Evolutionary conservation across 2,113 vertebrate genomes (phyloP).

Genomic region (Calyptomena viridis): DNA sequence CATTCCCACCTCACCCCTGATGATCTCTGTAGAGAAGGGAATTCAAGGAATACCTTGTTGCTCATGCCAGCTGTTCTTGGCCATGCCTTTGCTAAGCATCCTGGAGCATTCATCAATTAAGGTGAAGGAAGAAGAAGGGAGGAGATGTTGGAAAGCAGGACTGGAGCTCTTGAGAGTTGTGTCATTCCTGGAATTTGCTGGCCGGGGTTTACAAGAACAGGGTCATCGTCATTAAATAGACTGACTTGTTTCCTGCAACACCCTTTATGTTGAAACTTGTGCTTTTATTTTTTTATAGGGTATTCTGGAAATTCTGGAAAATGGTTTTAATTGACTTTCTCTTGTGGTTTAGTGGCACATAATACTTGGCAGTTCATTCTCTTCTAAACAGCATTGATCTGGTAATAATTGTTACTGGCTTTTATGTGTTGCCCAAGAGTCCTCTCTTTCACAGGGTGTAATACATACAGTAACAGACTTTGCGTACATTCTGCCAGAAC

Average conservation of each 20-base stretch:
- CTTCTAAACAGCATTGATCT: conserved; percentile 37
- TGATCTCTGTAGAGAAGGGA: not conserved
- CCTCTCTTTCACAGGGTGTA: not conserved
- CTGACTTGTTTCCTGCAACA: conserved; percentile 7
- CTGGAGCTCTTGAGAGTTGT: not conserved
- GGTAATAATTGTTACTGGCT: conserved; percentile 34
- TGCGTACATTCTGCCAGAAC: not conserved
- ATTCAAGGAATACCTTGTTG: not conserved
- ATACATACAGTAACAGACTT: not conserved
- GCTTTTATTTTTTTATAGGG: conserved; percentile 6
- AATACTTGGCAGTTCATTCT: conserved; percentile 20
- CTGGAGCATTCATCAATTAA: not conserved
- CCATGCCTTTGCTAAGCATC: not conserved
- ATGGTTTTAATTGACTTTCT: conserved; percentile 49
- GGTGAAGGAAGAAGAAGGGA: not conserved
- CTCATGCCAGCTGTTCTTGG: not conserved
- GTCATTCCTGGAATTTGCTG: conserved; percentile 8
- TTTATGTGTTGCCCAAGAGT: not conserved
- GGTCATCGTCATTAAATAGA: not conserved
- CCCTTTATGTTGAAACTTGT: not conserved
- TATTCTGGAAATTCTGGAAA: conserved; percentile 41
- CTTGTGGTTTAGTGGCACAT: conserved; percentile 10
- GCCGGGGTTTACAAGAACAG: conserved; percentile 21
- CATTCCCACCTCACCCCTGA: not conserved
- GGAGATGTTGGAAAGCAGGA: not conserved